Base-by-base conservation (phyloP, 1,140 invertebrate species). In the Pectinophora gossypiella region DNA sequence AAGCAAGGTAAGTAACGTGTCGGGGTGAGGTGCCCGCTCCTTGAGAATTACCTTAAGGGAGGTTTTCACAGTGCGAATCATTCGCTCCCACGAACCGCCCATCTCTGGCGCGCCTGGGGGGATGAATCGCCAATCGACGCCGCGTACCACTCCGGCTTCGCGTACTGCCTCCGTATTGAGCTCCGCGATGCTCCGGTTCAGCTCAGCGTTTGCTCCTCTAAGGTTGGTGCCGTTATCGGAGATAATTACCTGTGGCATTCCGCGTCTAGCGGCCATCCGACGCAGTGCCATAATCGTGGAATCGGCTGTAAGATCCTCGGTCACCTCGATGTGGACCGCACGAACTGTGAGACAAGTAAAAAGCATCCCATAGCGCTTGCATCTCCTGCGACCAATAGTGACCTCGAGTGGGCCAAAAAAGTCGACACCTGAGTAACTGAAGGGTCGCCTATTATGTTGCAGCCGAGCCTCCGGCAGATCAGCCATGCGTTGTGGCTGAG, bases 321-420 rank as follows among this genome's bases (percentile, higher is more conserved):
- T 54, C 0, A 74, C 0, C 19, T 73, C 64, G 0, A 71, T 12
- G 12, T 71, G 60, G 4, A 68, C 49, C 0, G 61, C 67, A 36
- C 58, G 15, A 5, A 19, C 19, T 5, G 40, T 19, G n/a, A 43
- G 19, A 16, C 40, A 43, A 4, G 40, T 43, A 19, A 81, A 81
- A 6, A 90, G 15, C 12, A 64, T 63, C 5, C 76, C 60, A 42
- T 73, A 85, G 0, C 65, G 45, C 48, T 87, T 87, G 20, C 69
- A 51, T 2, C 48, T 49, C 3, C 60, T 36, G 3, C 69, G 43
- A 12, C 65, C 61, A 0, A 71, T 48, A 0, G 47, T 71, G 0
- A 78, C 55, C 12, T 48, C 10, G 15, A 77, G 38, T 0, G 76
- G 76, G 1, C 73, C 76, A 45, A 76, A 78, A 50, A 63, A 78